Evolutionary conservation across 1,140 invertebrate species (phyloP).

Genomic region (Formica selysi): DNA sequence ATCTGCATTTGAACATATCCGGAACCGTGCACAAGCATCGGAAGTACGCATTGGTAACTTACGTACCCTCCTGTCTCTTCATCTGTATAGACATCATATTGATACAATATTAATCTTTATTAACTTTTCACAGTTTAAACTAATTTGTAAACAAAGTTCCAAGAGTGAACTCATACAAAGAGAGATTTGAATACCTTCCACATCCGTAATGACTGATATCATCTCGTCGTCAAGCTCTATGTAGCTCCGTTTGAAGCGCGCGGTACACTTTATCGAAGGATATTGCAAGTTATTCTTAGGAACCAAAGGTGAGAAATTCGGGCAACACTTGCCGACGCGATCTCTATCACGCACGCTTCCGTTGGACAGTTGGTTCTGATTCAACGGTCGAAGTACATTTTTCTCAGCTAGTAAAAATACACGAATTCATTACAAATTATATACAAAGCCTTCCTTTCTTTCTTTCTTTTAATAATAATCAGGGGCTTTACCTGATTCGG

Average conservation of each 20-base stretch:
- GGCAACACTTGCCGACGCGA: conserved; percentile 78
- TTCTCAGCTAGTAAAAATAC: conserved; percentile 80
- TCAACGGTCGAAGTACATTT: conserved; percentile 83
- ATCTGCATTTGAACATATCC: conserved; percentile 91
- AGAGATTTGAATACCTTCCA: conserved; percentile 85
- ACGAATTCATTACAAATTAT: not conserved
- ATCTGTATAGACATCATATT: conserved; percentile 84
- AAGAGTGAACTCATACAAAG: not conserved
- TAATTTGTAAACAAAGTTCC: conserved; percentile 7
- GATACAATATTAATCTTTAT: not conserved
- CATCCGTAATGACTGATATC: conserved; percentile 89
- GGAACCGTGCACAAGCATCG: conserved; percentile 91
- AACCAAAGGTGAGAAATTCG: conserved; percentile 82
- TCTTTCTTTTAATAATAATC: not conserved
- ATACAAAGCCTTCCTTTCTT: not conserved
- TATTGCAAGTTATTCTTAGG: conserved; percentile 82
- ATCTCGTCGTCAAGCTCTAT: conserved; percentile 89
- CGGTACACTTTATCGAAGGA: conserved; percentile 86
- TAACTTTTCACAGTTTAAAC: not conserved
- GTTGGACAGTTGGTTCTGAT: conserved; percentile 84
- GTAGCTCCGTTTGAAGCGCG: conserved; percentile 87
- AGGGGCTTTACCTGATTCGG: conserved; percentile 77
- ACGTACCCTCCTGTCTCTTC: conserved; percentile 88
- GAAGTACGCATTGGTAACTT: conserved; percentile 90
- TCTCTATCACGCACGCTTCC: conserved; percentile 79